Conservation (phyloP, 1,140 invertebrate genomes). For the Aphis gossypii region DNA sequence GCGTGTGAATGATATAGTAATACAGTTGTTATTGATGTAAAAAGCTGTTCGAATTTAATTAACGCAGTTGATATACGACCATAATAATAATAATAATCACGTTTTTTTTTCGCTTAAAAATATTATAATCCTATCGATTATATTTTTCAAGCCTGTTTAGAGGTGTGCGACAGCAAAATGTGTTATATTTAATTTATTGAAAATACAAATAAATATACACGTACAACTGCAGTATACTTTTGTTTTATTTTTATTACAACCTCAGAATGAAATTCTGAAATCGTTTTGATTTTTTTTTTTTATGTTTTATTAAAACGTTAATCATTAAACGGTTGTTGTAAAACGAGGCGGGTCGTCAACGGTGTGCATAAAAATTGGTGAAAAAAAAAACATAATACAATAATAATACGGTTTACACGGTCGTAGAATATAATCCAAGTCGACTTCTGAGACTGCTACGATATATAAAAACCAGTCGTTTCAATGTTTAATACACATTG, state of each 20-base stretch:
- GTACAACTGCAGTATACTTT: background rate
- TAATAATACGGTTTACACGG: background rate
- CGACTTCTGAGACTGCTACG: constrained; percentile 2
- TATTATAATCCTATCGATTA: background rate
- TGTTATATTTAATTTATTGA: too few species aligned
- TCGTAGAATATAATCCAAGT: background rate
- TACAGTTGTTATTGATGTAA: background rate
- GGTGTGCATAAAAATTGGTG: background rate
- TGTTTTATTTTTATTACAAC: background rate
- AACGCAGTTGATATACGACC: background rate
- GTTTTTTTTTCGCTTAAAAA: background rate
- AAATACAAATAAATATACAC: background rate
- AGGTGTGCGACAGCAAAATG: too few species aligned
- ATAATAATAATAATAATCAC: background rate
- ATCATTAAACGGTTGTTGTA: background rate
- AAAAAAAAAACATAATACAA: background rate
- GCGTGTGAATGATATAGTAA: background rate
- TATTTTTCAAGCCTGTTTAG: too few species aligned
- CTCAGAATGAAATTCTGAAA: too few species aligned
- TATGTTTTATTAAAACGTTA: too few species aligned
- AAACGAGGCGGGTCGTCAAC: background rate
- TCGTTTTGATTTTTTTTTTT: background rate
- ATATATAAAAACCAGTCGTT: background rate
- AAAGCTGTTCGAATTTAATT: background rate
- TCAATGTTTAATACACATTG: background rate